phyloP scores from a whole-genome alignment of 1,140 invertebrate species.

The Diorhabda carinulata region DNA sequence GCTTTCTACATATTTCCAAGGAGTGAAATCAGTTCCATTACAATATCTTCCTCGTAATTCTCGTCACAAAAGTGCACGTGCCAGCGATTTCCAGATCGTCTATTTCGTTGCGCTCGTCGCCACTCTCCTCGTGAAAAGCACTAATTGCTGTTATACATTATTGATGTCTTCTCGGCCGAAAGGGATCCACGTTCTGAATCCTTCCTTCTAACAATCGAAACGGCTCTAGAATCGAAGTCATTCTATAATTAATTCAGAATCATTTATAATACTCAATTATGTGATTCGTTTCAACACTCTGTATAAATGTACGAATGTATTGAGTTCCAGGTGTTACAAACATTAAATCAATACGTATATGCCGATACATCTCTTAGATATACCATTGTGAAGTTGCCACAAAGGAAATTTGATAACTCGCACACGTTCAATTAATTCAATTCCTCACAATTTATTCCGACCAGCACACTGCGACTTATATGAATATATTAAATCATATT shows the following conservation, averaged over 20 bases:
- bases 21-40: background rate
- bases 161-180: background rate
- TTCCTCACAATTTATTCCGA: background rate
- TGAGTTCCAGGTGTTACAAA: no score
- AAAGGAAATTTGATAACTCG: background rate
- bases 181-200: background rate
- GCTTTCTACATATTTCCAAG: background rate
- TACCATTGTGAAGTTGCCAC: no score
- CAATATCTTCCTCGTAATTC: constrained; percentile 1
- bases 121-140: background rate
- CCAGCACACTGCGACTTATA: background rate
- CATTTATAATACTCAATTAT: no score
- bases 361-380: no score
- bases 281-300: no score
- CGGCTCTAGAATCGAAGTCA: no score
- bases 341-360: no score
- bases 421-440: background rate
- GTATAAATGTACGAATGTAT: no score
- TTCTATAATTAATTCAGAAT: no score
- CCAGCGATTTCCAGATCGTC: background rate
- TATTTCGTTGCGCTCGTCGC: background rate
- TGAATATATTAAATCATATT: background rate
- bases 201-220: background rate
- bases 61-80: background rate
- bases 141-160: background rate